phyloP scores from a whole-genome alignment of 2,888 invertebrate species.

The Cloeon dipterum region DNA sequence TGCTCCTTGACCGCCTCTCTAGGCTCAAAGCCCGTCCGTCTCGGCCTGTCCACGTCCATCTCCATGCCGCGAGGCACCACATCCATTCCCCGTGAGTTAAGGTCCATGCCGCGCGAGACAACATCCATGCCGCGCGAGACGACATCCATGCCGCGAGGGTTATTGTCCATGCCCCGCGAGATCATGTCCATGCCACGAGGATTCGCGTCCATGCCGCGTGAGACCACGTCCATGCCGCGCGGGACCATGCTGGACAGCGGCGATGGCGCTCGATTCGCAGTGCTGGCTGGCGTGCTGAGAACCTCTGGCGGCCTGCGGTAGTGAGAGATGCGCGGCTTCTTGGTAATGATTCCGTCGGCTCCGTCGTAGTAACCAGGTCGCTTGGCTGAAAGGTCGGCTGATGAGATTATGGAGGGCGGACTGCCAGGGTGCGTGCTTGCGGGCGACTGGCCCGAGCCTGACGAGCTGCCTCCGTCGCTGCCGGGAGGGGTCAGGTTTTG shows the following conservation, averaged over 20 bases:
- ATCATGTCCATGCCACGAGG: constrained; percentile 23
- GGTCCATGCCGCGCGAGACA: no score
- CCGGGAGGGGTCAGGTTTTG: constrained; percentile 77
- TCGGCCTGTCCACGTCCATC: constrained; percentile 9
- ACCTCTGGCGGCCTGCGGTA: constrained; percentile 34
- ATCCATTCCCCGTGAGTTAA: no score
- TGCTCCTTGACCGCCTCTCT: constrained; percentile 10
- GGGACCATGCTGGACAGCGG: constrained; percentile 15
- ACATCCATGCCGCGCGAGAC: no score
- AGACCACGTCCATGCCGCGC: constrained; percentile 14
- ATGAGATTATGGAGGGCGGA: constrained; percentile 29
- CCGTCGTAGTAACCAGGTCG: constrained; percentile 37
- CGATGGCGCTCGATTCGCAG: constrained; percentile 16
- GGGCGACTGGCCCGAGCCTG: constrained; percentile 53
- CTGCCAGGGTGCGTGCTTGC: constrained; percentile 49
- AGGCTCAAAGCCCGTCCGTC: constrained; percentile 13
- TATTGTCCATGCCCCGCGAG: constrained; percentile 21
- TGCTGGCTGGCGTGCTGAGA: not conserved
- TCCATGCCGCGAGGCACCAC: constrained; percentile 4
- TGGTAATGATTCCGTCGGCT: constrained; percentile 31
- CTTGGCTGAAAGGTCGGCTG: constrained; percentile 15
- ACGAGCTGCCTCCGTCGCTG: constrained; percentile 52
- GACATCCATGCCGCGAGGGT: no score
- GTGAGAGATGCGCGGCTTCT: constrained; percentile 73
- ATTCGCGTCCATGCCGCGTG: constrained; percentile 17